phyloP scores from a whole-genome alignment of 2,888 invertebrate genomes.

The Pantelozetes paolii region DNA sequence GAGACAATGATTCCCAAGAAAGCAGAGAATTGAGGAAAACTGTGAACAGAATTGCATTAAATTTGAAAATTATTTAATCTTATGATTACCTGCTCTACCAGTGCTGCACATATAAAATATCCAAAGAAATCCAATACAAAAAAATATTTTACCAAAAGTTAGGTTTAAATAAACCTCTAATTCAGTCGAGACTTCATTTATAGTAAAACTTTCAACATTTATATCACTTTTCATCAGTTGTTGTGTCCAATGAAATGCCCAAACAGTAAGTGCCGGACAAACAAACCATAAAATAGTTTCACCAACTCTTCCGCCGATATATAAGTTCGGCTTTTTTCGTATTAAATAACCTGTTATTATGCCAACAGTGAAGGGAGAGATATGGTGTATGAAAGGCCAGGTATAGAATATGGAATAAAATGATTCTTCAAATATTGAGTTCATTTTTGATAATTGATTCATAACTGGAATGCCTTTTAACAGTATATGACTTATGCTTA shows the following conservation, averaged over 20 bases:
- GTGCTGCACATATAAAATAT: constrained; percentile 38
- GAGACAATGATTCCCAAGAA: constrained; percentile 7
- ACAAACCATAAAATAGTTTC: constrained; percentile 37
- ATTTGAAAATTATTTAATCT: neutral
- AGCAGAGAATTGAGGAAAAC: constrained; percentile 18
- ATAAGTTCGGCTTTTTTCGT: constrained; percentile 23
- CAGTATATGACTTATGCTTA: constrained; percentile 20
- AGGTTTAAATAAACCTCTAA: constrained; percentile 38
- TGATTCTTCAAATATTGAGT: constrained; percentile 38
- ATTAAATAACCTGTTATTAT: constrained; percentile 40
- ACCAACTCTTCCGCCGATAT: constrained; percentile 34
- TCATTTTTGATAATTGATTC: constrained; percentile 37
- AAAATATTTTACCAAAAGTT: constrained; percentile 38
- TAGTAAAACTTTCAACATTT: neutral
- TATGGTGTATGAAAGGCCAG: constrained; percentile 41
- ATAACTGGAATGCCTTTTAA: constrained; percentile 34
- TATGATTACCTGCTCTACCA: constrained; percentile 11
- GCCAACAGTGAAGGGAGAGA: constrained; percentile 39
- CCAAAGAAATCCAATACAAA: constrained; percentile 36
- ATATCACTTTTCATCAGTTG: constrained; percentile 20
- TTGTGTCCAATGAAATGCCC: constrained; percentile 39
- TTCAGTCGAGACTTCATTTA: constrained; percentile 29
- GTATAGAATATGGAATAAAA: constrained; percentile 41
- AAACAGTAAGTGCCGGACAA: constrained; percentile 2
- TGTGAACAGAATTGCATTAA: neutral